A percentile compares a stretch with the other conserved stretches of the same genome.
Evolutionary conservation across 2,888 invertebrate genomes (phyloP).

Genomic region (Chrysina gloriosa): DNA sequence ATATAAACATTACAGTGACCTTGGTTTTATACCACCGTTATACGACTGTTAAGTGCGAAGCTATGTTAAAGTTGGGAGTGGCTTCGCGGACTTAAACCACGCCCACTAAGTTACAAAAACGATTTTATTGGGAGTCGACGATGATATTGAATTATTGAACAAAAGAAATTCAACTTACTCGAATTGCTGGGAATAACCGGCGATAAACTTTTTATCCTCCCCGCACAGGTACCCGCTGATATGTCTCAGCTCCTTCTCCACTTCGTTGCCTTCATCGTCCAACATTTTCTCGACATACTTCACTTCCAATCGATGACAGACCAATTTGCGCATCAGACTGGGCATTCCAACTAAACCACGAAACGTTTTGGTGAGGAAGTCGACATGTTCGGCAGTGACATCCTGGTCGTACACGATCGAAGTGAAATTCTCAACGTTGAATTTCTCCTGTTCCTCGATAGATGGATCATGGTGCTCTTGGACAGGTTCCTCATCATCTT

Average conservation of each 20-base stretch:
- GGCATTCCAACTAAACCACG: slow-evolving; percentile 58
- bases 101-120: no score
- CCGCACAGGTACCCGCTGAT: slow-evolving; percentile 54
- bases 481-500: not conserved
- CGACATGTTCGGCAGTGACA: slow-evolving; percentile 44
- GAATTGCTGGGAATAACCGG: not conserved
- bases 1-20: no score
- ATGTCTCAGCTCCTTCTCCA: slow-evolving; percentile 43
- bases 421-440: not conserved
- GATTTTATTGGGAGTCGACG: no score
- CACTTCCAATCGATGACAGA: slow-evolving; percentile 50
- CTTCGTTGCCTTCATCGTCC: slow-evolving; percentile 38
- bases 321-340: slow-evolving; percentile 55
- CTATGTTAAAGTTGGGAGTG: no score
- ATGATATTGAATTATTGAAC: no score
- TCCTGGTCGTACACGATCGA: slow-evolving; percentile 1
- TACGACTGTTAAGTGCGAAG: no score
- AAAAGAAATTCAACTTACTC: no score
- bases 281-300: slow-evolving; percentile 50
- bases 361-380: slow-evolving; percentile 55
- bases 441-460: not conserved
- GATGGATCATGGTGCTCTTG: not conserved
- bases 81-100: no score
- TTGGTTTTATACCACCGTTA: no score
- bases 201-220: not conserved